These are phyloP conservation scores for Campoplex nolae DNA, from an alignment of 2,888 invertebrate species.

Conservation along the genomic window DNA sequence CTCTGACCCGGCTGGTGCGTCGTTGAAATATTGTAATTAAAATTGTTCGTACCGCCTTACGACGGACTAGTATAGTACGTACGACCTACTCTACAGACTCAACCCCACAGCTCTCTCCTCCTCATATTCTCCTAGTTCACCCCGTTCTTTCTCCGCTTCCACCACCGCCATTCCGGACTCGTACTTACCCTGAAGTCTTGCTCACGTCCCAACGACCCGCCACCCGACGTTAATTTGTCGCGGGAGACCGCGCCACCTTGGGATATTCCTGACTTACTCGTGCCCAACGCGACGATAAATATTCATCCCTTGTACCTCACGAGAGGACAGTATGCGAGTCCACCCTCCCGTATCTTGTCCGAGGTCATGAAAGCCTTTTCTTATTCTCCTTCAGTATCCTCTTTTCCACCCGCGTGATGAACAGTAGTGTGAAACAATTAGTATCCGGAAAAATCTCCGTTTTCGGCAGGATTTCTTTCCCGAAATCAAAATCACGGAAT, in stretches of 20 bases:
- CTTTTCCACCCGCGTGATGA: constrained; percentile 26
- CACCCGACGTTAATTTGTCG: constrained; percentile 68
- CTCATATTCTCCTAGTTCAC: constrained; percentile 28
- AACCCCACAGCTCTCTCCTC: not conserved
- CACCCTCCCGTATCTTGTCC: constrained; percentile 55
- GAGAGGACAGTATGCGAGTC: constrained; percentile 50
- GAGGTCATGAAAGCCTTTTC: constrained; percentile 57
- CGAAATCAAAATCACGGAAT: not conserved
- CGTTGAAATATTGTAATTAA: constrained; percentile 74
- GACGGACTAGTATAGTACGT: constrained; percentile 7
- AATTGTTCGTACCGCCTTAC: constrained; percentile 68
- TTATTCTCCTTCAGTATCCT: constrained; percentile 29
- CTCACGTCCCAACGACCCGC: constrained; percentile 61
- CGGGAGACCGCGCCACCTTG: constrained; percentile 64
- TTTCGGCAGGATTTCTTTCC: constrained; percentile 5
- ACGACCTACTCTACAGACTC: constrained; percentile 41
- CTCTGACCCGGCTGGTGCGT: constrained; percentile 60
- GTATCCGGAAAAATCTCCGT: constrained; percentile 20
- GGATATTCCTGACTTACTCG: constrained; percentile 55
- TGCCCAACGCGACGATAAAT: constrained; percentile 68
- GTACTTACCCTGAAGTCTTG: constrained; percentile 33
- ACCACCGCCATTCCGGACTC: constrained; percentile 14
- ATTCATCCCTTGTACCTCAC: constrained; percentile 72
- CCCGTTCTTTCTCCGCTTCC: constrained; percentile 18
- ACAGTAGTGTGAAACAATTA: constrained; percentile 20